Conservation (phyloP, 92 coral and sea anemone species). For the Bergia sp. region DNA sequence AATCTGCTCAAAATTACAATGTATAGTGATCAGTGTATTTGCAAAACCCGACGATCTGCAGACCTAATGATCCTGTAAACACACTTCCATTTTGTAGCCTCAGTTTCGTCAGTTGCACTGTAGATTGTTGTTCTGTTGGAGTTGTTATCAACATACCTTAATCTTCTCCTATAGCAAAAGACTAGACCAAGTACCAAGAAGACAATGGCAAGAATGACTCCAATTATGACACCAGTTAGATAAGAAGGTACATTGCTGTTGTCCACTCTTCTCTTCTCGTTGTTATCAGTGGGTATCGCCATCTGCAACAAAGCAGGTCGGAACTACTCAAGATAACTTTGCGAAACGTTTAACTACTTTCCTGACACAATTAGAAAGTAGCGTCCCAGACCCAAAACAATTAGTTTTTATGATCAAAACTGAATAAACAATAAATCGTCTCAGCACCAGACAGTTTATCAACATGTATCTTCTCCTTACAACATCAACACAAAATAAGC, state of each 20-base stretch:
- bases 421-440: too few species aligned
- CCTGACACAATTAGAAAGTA: too few species aligned
- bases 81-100: neutral
- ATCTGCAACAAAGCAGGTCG: slow-evolving; percentile 12
- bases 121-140: neutral
- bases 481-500: too few species aligned
- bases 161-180: neutral
- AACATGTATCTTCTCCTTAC: too few species aligned
- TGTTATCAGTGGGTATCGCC: neutral
- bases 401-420: too few species aligned
- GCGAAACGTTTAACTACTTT: too few species aligned
- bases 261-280: neutral
- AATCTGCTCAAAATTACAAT: too few species aligned
- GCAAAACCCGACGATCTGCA: too few species aligned
- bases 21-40: too few species aligned
- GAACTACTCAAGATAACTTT: too few species aligned
- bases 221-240: neutral
- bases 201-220: neutral
- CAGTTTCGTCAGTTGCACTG: neutral
- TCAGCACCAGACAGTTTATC: too few species aligned
- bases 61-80: neutral
- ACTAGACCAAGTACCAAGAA: neutral
- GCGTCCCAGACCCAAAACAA: too few species aligned
- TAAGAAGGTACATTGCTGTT: neutral
- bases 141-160: neutral